Evolutionary conservation across 2,797 vertebrate genomes (phyloP).

Genomic region (Knipowitschia caucasica): DNA sequence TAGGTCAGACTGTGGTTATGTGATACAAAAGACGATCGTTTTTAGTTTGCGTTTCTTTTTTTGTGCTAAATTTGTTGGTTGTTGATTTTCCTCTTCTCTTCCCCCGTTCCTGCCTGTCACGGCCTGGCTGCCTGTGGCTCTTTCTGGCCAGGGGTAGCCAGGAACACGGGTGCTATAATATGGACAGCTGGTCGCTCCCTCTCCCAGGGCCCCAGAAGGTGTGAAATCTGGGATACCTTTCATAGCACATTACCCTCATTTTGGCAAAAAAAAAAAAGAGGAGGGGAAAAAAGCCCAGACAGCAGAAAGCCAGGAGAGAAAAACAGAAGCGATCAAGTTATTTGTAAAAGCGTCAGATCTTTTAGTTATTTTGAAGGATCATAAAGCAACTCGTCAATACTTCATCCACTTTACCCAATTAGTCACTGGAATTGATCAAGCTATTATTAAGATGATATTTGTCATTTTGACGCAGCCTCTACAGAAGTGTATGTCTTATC

Average conservation of each 20-base stretch:
- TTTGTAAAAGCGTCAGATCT: slow-evolving; percentile 50
- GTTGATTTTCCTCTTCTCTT: slow-evolving; percentile 23
- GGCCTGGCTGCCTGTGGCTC: slow-evolving; percentile 55
- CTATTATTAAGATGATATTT: slow-evolving; percentile 62
- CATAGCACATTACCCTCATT: slow-evolving; percentile 77
- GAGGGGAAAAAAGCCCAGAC: slow-evolving; percentile 35
- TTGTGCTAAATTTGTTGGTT: slow-evolving; percentile 38
- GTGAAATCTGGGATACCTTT: slow-evolving; percentile 79
- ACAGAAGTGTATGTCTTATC: slow-evolving; percentile 48
- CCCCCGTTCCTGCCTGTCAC: slow-evolving; percentile 17
- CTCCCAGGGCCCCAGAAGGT: slow-evolving; percentile 74
- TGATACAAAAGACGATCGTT: background rate
- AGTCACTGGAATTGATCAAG: slow-evolving; percentile 62
- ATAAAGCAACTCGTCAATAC: slow-evolving; percentile 38
- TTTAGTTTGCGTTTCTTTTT: background rate
- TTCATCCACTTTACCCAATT: slow-evolving; percentile 44
- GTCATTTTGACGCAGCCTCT: slow-evolving; percentile 69
- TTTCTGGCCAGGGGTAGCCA: slow-evolving; percentile 68
- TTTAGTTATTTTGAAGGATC: slow-evolving; percentile 35
- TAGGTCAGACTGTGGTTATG: background rate
- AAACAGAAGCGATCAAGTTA: slow-evolving; percentile 57
- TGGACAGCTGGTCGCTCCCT: slow-evolving; percentile 77
- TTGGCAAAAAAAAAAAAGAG: slow-evolving; percentile 59
- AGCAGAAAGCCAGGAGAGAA: slow-evolving; percentile 49
- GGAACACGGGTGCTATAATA: slow-evolving; percentile 76